Percentiles rank a stretch among this genome's conserved stretches.
Evolutionary conservation across 2,888 invertebrate genomes (phyloP).

Genomic region (Acrobasis suavella): DNA sequence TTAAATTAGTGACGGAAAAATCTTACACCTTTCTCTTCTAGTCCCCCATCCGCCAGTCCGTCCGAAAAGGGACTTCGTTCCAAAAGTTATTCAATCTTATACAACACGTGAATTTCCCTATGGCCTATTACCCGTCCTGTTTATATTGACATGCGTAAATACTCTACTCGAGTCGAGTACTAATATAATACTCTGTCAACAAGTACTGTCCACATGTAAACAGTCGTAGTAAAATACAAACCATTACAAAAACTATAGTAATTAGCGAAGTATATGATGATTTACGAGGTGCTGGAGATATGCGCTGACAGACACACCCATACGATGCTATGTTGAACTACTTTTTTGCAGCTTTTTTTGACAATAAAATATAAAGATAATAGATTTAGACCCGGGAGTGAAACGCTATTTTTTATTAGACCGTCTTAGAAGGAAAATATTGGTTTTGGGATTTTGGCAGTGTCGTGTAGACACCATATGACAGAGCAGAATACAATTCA

Average conservation of each 20-base stretch:
- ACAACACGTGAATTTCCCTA: neutral
- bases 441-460: too few species aligned
- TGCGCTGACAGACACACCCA: constrained; percentile 7
- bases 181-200: constrained; percentile 32
- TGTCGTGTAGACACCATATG: too few species aligned
- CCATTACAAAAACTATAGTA: constrained; percentile 6
- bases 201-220: constrained; percentile 18
- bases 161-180: neutral
- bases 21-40: too few species aligned
- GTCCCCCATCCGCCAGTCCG: too few species aligned
- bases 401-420: too few species aligned
- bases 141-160: constrained; percentile 12
- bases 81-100: neutral
- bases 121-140: constrained; percentile 8
- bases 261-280: constrained; percentile 20
- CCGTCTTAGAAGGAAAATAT: too few species aligned
- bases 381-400: too few species aligned
- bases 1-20: too few species aligned
- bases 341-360: neutral
- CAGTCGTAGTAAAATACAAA: constrained; percentile 8
- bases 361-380: too few species aligned
- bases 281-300: constrained; percentile 17
- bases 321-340: neutral
- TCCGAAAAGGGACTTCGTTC: too few species aligned
- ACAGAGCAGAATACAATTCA: too few species aligned